Evolutionary conservation across 92 coral and sea anemone species (phyloP), one percentile per base, ranked within the genome.

Genomic region (Porites evermanni): DNA sequence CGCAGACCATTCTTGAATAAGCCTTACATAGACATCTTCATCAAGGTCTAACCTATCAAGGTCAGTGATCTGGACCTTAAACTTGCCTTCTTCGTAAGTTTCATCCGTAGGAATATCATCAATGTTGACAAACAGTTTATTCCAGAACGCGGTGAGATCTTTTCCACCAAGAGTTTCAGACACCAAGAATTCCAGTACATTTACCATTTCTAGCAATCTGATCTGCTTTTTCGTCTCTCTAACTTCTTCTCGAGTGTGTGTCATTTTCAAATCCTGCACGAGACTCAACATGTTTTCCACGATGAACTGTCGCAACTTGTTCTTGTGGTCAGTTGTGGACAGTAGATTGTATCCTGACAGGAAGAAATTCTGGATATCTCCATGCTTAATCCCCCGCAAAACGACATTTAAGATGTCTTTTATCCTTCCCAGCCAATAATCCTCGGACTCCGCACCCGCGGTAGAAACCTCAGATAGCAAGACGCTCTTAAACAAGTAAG

Each of bases 71-170:
- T 79, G 29, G 13, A 26, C 29, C 29, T 60, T 67, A 24, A 75
- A 75, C 64, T 63, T 53, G 65, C 29, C 29, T 26, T 38, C 44
- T 54, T 18, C 58, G 7, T 4, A 38, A 3, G 1, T 19, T 11
- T 6, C 56, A 11, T 9, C 12, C 6, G 14, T 2, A 9, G 73
- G 73, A 18, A 79, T 73, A 61, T 78, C 54, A 29, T 20, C 52
- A 38, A 78, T 63, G 32, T 78, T 78, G 32, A 78, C 56, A 78
- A 78, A 78, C 71, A 78, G 3, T 78, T 78, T 78, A 18, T 66
- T 60, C 72, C 82, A 78, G 9, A 78, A 24, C 18, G 53, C 72
- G 29, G 29, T 26, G 29, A 61, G 70, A 51, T 61, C 54, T 61
- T 59, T 78, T 59, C 72, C 82, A 61, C n/a, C 71, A n/a, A 78